Evolutionary conservation across 2,888 invertebrate genomes (phyloP), one percentile per base, ranked within the genome.

Genomic region (Anodontia alba): DNA sequence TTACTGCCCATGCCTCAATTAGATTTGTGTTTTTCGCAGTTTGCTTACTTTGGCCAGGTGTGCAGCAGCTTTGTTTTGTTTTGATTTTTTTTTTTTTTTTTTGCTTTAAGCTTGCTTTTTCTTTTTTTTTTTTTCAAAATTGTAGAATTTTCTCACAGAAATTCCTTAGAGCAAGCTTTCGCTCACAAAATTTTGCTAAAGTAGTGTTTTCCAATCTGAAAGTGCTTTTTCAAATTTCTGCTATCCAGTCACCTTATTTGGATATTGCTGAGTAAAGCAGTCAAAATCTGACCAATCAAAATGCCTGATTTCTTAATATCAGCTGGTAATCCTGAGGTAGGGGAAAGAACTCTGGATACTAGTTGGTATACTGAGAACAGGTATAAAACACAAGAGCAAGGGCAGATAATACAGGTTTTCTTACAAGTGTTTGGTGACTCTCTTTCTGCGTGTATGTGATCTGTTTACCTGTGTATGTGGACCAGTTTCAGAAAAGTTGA

Each of bases 261-360:
- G 26, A 26, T 54, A 20, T 49, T 7, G 26, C 26, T 26, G 26
- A 54, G 7, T 26, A 26, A 54, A 33, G 33, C 7, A 15, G 10
- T 31, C 10, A 33, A 62, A 62, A 10, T 62, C 29, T 62, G 33
- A 33, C 62, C 62, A 33, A 20, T 31, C 20, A 62, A 29, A 46
- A 62, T 80, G 92, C 94, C 95, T 91, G 92, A 91, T 92, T 95
- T 95, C 96, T 96, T 97, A 98, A 98, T 98, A 98, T 98, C 98
- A 98, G 98, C 98, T 98, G 98, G 98, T 98, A 98, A 98, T 98
- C 98, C 94, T 95, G 95, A 94, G 94, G 71, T 73, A 67, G 46
- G 36, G 57, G 26, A 43, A 33, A 42, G 67, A 46, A 80, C 93
- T 93, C 94, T 91, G 93, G 91, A 89, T 91, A 82, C 91, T 88